Evolutionary conservation across 2,888 invertebrate genomes (phyloP), one percentile per base, ranked within the genome.

Genomic region (Charanyca ferruginea): DNA sequence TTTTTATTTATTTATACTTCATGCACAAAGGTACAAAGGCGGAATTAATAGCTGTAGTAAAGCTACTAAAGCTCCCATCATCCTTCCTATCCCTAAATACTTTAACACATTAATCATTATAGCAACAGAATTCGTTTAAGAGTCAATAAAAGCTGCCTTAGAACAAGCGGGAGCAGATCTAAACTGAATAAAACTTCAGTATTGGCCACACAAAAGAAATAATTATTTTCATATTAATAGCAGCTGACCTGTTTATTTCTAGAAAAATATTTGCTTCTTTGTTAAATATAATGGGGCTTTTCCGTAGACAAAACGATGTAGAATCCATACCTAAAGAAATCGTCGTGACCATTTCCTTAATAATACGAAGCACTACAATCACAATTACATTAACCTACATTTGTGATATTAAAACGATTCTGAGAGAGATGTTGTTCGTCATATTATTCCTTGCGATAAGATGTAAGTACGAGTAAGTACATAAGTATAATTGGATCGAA

Each of bases 331-430:
- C 9, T 44, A 51, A 20, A 60, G 3, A 38, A 38, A 23, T 16
- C 8, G 22, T 55, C 45, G 38, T 51, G 52, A 44, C 76, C 52
- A 69, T 60, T 73, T 61, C 42, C 69, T 13, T 55, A 32, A 61
- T 52, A 57, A 61, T 54, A 18, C 44, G 55, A 69, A 62, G 52
- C 52, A 69, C 69, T 75, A 69, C 60, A 69, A 53, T 61, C 55
- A 11, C 67, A 73, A 70, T 71, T 51, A 66, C 72, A 75, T 73
- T 75, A 75, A 57, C 75, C 76, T 22, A 73, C 69, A 73, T 73
- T 61, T 75, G 52, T 41, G 75, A 72, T 60, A 72, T 72, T 72
- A 75, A 68, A 72, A 44, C 47, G 69, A 41, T 67, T 54, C 74
- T 44, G 32, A 41, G 74, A 45, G 68, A 35, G 60, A 74, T 60